Evolutionary conservation across 2,888 invertebrate species (phyloP).

Genomic region (Allacma fusca): DNA sequence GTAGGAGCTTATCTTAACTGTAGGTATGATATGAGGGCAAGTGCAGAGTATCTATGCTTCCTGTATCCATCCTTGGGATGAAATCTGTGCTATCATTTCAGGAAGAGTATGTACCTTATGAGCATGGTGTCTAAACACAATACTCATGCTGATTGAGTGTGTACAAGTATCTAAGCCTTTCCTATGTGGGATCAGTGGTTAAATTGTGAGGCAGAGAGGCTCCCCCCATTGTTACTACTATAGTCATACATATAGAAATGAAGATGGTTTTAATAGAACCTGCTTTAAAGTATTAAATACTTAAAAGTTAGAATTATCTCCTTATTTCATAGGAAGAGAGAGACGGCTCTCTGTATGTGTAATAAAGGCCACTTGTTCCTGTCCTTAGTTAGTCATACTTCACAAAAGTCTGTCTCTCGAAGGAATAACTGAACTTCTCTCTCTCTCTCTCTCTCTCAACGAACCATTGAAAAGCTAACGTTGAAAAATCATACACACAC

Average conservation of each 20-base stretch:
- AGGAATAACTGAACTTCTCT: slow-evolving; percentile 5
- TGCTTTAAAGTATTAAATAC: slow-evolving; percentile 29
- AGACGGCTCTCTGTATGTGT: neutral
- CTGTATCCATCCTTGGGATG: too few species aligned
- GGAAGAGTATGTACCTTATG: too few species aligned
- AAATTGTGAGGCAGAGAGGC: slow-evolving; percentile 33
- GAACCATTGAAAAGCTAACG: neutral
- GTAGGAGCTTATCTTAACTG: neutral
- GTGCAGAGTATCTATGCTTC: too few species aligned
- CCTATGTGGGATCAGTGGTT: slow-evolving; percentile 10
- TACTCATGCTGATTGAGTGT: neutral
- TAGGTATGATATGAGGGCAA: too few species aligned
- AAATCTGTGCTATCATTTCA: too few species aligned
- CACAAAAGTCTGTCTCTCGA: slow-evolving; percentile 12
- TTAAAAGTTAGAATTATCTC: slow-evolving; percentile 38
- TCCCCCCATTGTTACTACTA: slow-evolving; percentile 54
- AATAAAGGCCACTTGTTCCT: slow-evolving; percentile 25
- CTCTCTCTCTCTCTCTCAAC: too few species aligned
- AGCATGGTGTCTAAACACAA: too few species aligned
- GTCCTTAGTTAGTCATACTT: slow-evolving; percentile 23
- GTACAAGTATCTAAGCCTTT: neutral
- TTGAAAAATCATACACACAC: neutral
- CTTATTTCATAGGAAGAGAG: slow-evolving; percentile 33
- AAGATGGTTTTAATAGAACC: slow-evolving; percentile 46
- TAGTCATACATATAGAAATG: slow-evolving; percentile 51